Evolutionary conservation across 2,888 invertebrate species (phyloP), one percentile per base, ranked within the genome.

Genomic region (Drosophila fulvimacula): DNA sequence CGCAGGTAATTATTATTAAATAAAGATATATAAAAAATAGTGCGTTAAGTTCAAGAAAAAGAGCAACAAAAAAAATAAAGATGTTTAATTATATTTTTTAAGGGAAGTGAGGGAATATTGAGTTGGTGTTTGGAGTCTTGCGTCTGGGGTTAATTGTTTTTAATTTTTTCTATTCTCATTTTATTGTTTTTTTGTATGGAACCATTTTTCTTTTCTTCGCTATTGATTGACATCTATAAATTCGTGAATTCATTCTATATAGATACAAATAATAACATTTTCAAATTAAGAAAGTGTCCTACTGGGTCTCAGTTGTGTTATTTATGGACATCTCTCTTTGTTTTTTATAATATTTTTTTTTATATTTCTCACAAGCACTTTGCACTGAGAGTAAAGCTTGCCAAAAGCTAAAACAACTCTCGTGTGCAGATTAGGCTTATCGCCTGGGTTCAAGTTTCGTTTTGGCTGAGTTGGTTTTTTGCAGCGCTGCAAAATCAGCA

Each of bases 21-120:
- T 81, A 89, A 81, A 83, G 52, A 78, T 79, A 82, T 79, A 80
- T 79, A 71, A 82, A 72, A 78, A 79, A 79, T 89, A 89, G 88
- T 79, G 83, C 80, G 89, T 89, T 89, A 89, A 90, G 88, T 88
- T 90, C 66, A 53, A 66, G 67, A 87, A 73, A 62, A 83, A 77
- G 73, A 90, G 79, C 55, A 41, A 19, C 15, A 27, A 30, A 30
- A 4, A 15, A 27, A 7, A 9, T 9, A n/a, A n/a, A n/a, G n/a
- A n/a, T 10, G 19, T 41, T 42, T 0, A 21, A 13, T 42, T 42
- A 42, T 15, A n/a, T n/a, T 7, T 30, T 30, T 9, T 10, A 21
- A 21, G 6, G 13, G 13, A 44, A 0, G 21, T 44, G n/a, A 24
- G 6, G 24, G 15, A 1, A 1, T 7, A 3, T 15, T 3, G 13